Percentiles rank a stretch among this genome's conserved stretches.
phyloP scores from a whole-genome alignment of 2,888 invertebrate species.

The Hyposoter dolosus region DNA sequence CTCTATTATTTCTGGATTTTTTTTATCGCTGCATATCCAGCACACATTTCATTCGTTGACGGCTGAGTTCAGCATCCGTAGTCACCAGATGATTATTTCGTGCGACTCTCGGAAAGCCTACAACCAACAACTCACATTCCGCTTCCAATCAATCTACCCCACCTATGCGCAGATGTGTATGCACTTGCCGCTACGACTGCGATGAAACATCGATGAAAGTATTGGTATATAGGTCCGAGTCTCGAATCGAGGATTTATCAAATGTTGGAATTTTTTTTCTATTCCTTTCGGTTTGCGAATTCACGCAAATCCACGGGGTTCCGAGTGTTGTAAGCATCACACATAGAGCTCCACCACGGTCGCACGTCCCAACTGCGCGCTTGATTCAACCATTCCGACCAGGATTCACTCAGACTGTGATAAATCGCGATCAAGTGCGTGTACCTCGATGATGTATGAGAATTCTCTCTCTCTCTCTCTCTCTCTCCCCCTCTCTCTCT shows the following conservation, averaged over 20 bases:
- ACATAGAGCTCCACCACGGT: conserved; percentile 10
- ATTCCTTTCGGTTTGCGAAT: conserved; percentile 29
- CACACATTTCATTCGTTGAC: conserved; percentile 21
- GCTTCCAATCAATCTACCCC: conserved; percentile 63
- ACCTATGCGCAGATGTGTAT: background rate
- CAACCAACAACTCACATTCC: conserved; percentile 37
- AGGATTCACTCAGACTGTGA: conserved; percentile 42
- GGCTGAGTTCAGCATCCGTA: conserved; percentile 20
- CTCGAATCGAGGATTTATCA: conserved; percentile 54
- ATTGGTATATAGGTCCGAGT: conserved; percentile 33
- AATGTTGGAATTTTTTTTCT: conserved; percentile 39
- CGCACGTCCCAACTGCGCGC: conserved; percentile 1
- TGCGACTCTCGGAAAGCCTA: conserved; percentile 33
- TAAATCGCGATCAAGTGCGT: conserved; percentile 62
- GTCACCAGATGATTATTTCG: conserved; percentile 61
- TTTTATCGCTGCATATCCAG: conserved; percentile 18
- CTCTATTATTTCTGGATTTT: conserved; percentile 6
- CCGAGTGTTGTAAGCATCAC: conserved; percentile 23
- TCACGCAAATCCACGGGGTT: conserved; percentile 32
- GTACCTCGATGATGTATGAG: conserved; percentile 57
- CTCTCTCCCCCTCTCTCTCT: no score
- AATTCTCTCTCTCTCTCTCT: conserved; percentile 24
- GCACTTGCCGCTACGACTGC: conserved; percentile 15
- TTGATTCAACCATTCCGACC: conserved; percentile 15
- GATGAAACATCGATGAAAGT: conserved; percentile 58